Percentiles rank a stretch among this genome's conserved stretches.
Conservation (phyloP, 2,888 invertebrate genomes). For the Strigamia transsilvanica region DNA sequence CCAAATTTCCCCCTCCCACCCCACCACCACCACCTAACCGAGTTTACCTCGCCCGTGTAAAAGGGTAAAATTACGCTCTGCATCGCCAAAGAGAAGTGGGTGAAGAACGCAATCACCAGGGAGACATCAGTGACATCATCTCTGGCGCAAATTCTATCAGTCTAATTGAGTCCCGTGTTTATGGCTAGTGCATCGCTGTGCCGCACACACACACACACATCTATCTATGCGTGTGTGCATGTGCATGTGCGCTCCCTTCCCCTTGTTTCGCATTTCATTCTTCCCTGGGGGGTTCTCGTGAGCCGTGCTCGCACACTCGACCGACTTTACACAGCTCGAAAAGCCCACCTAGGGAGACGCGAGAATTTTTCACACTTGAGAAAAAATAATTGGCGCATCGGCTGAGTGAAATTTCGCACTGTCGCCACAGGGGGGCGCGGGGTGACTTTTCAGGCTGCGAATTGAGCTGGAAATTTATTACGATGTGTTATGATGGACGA, state of each 20-base stretch:
- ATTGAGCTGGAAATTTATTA: constrained; percentile 27
- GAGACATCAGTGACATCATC: constrained; percentile 31
- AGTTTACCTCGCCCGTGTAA: not conserved
- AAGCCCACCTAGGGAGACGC: constrained; percentile 30
- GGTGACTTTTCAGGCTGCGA: not conserved
- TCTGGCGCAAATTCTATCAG: constrained; percentile 31
- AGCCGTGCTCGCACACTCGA: constrained; percentile 15
- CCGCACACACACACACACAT: too few relatives aligned
- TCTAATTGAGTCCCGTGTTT: constrained; percentile 16
- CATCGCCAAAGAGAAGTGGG: not conserved
- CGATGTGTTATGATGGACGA: constrained; percentile 7
- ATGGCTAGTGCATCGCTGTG: not conserved
- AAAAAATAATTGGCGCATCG: constrained; percentile 38
- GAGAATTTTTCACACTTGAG: constrained; percentile 34
- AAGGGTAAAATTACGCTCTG: not conserved
- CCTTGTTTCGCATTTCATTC: constrained; percentile 27
- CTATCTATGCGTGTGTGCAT: too few relatives aligned
- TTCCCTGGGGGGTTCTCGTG: not conserved
- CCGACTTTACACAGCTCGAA: constrained; percentile 29
- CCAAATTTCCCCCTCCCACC: too few relatives aligned
- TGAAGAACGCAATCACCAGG: not conserved
- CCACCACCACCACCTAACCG: not conserved
- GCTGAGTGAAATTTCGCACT: constrained; percentile 22
- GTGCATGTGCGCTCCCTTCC: not conserved
- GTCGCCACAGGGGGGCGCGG: constrained; percentile 14